Base-by-base conservation (phyloP, 1,140 invertebrate genomes). In the Sminthurinus signatus region DNA sequence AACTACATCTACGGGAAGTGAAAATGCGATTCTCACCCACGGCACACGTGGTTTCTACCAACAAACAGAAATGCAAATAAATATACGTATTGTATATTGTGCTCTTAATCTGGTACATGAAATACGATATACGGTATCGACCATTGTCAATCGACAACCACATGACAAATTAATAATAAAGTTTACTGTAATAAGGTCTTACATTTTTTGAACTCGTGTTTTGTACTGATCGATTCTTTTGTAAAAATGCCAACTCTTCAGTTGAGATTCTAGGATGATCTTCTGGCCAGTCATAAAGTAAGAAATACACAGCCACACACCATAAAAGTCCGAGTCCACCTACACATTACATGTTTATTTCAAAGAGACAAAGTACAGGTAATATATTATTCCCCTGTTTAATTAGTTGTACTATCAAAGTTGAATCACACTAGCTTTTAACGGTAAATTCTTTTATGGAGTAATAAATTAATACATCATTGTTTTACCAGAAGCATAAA, bases 1-100 rank as follows among this genome's bases (percentile, higher is more conserved):
- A 43, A 83, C 75, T 2, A 80, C 83, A 77, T 79, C 81, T 2
- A 84, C 78, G 2, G 83, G 78, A 3, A 73, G 63, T 19, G 83
- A 84, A 15, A 72, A 79, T 0, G 82, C 59, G 32, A 85, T 80
- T 19, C 74, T 64, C n/a, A 65, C 67, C 82, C 82, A 83, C 23
- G 82, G 81, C 54, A 75, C 72, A 39, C 55, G 43, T 44, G 50
- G 21, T 56, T 46, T 64, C 62, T 64, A 25, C 8, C 21, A 54
- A n/a, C 55, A 5, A 55, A 44, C 25, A 51, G 25, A 27, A 3
- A 61, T 46, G 15, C 43, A 2, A 57, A n/a, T 5, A 48, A 48
- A 19, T n/a, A n/a, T n/a, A 48, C 17, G 21, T 36, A 36, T 17
- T 23, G 5, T 36, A 23, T 15, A 14, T 36, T 39, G 32, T 19